Evolutionary conservation across 1,140 invertebrate species (phyloP), one percentile per base, ranked within the genome.

Genomic region (Drosophila subobscura): DNA sequence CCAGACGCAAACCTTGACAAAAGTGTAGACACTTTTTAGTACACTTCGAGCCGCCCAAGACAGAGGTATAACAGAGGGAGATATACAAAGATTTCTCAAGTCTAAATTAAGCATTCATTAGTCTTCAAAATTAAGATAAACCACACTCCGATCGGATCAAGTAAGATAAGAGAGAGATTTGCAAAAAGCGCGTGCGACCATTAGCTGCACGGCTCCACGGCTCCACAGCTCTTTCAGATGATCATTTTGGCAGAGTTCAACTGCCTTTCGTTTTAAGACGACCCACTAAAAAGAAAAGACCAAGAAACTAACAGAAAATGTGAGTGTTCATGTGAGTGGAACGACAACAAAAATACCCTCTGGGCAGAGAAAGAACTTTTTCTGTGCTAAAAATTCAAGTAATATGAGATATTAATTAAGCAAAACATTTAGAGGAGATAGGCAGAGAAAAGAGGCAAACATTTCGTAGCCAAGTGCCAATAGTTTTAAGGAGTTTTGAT

Each of bases 271-370:
- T 44, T 63, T 65, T 52, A 74, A 73, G 71, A 51, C 72, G 70
- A 73, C 59, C 70, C 70, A 73, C 70, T 73, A 73, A 73, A 66
- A 52, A 65, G 60, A 74, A 74, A 74, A 61, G 41, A 65, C 65
- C 41, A 56, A 56, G 54, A 51, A 71, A 60, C 47, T 52, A 51
- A 46, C 16, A 37, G 41, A 71, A 50, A 71, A 72, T 52, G 49
- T 37, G 41, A 33, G 65, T 55, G 46, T 20, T 7, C 14, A 16
- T 23, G 12, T 12, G 5, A 16, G 41, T 27, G 7, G 42, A 29
- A 52, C 25, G 40, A 54, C 33, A 27, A 7, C 10, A 5, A 2
- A 27, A 10, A 47, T 67, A 37, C 55, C 12, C 60, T 47, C 5
- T 2, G n/a, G 10, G 12, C 4, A 37, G 7, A 12, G 10, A 12